A percentile compares a stretch with the other conserved stretches of the same genome.
These are phyloP conservation scores for Periplaneta americana DNA, from an alignment of 1,140 invertebrate genomes.

Conservation along the genomic window DNA sequence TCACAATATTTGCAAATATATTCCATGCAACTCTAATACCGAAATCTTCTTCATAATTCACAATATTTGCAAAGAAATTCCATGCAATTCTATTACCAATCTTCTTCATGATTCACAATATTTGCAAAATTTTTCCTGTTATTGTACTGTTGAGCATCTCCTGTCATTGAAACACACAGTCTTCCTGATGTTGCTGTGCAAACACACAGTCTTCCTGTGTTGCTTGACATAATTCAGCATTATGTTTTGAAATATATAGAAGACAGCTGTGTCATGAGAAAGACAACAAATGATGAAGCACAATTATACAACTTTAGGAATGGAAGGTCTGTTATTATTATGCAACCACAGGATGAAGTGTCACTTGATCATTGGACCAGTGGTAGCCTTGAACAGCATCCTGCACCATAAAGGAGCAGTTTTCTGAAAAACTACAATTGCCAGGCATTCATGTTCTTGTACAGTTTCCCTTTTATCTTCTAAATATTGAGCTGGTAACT, in stretches of 20 bases:
- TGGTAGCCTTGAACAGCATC: conserved; percentile 27
- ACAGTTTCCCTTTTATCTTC: neutral
- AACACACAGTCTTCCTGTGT: too few relatives aligned
- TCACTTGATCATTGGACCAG: conserved; percentile 26
- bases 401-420: conserved; percentile 28
- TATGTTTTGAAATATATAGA: conserved; percentile 19
- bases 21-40: neutral
- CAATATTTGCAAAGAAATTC: conserved; percentile 22
- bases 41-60: conserved; percentile 20
- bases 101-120: neutral
- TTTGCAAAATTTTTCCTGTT: conserved; percentile 21
- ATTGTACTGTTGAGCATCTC: too few relatives aligned
- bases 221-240: conserved; percentile 9
- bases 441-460: neutral
- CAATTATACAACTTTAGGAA: conserved; percentile 5
- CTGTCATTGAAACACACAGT: too few relatives aligned
- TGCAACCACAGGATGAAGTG: conserved; percentile 27
- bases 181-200: too few relatives aligned
- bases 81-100: neutral
- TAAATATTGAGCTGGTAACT: neutral
- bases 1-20: conserved; percentile 14
- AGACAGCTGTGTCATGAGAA: conserved; percentile 17
- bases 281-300: conserved; percentile 19
- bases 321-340: conserved; percentile 18
- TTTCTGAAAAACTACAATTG: conserved; percentile 26